phyloP scores from a whole-genome alignment of 2,888 invertebrate species.

The Formica aserva region DNA sequence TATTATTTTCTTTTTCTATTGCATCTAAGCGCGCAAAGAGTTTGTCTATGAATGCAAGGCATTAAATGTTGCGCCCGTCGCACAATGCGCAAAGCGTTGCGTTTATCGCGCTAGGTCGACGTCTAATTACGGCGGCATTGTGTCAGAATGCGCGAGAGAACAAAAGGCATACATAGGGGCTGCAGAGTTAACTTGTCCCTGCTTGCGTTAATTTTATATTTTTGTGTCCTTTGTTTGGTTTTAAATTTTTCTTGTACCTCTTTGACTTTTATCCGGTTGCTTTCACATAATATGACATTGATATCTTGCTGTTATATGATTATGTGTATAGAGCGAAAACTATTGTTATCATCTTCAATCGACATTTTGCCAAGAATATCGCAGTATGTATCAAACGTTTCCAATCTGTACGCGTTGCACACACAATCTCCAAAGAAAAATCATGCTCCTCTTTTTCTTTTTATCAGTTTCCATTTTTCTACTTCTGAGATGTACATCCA shows the following conservation, averaged over 20 bases:
- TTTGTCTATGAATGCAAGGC: slow-evolving; percentile 39
- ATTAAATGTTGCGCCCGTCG: slow-evolving; percentile 47
- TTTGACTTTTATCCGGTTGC: slow-evolving; percentile 8
- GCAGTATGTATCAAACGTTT: slow-evolving; percentile 12
- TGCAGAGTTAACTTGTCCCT: slow-evolving; percentile 40
- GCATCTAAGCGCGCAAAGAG: slow-evolving; percentile 18
- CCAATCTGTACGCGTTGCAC: not conserved
- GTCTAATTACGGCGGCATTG: slow-evolving; percentile 45
- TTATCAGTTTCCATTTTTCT: not conserved
- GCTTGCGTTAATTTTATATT: slow-evolving; percentile 12
- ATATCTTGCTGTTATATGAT: not conserved
- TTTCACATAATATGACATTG: not conserved
- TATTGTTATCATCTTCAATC: not conserved
- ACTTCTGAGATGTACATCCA: not conserved
- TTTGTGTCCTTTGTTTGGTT: slow-evolving; percentile 9
- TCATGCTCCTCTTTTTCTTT: not conserved
- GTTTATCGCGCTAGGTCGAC: slow-evolving; percentile 34
- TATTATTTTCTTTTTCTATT: not conserved
- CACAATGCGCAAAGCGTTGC: slow-evolving; percentile 41
- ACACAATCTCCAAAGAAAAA: not conserved
- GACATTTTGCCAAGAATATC: slow-evolving; percentile 10
- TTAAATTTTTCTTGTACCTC: not conserved
- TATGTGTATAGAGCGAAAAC: not conserved
- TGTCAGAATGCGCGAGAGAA: slow-evolving; percentile 30
- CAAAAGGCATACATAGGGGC: slow-evolving; percentile 40